A percentile compares a stretch with the other conserved stretches of the same genome.
phyloP scores from a whole-genome alignment of 2,113 vertebrate species.

The Brachirus orientalis region DNA sequence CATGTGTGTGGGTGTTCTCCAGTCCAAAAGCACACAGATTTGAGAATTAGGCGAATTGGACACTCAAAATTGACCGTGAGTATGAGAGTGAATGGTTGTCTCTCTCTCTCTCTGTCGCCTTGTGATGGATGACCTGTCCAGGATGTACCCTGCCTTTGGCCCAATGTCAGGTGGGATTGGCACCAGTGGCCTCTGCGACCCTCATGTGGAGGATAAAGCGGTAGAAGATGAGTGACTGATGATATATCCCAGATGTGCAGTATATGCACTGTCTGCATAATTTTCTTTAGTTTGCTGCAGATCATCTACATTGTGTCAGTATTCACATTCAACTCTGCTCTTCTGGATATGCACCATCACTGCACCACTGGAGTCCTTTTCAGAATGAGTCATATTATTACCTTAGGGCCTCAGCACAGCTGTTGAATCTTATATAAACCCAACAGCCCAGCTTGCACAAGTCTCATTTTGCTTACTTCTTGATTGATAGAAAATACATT shows the following conservation, averaged over 20 bases:
- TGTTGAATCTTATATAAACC: conserved; percentile 57
- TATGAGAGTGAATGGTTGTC: no score
- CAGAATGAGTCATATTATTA: conserved; percentile 47
- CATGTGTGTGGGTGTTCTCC: no score
- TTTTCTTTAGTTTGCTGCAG: neutral
- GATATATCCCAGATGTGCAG: neutral
- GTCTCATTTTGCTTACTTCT: neutral
- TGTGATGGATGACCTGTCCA: no score
- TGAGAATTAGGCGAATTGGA: no score
- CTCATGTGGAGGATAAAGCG: no score
- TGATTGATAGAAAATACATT: conserved; percentile 30
- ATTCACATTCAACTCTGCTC: neutral
- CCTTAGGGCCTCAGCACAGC: conserved; percentile 50
- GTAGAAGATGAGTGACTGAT: no score
- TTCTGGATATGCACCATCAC: conserved; percentile 23
- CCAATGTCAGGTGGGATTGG: no score
- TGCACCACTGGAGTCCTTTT: conserved; percentile 41
- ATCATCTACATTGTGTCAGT: conserved; percentile 5
- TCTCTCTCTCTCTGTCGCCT: no score
- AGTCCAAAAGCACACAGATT: no score
- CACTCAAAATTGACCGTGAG: no score
- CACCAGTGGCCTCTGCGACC: no score
- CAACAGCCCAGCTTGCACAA: conserved; percentile 28
- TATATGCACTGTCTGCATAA: neutral
- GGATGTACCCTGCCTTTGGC: no score